Percentiles rank a stretch among this genome's conserved stretches.
Conservation (phyloP, 2,797 vertebrate species). For the Choloepus didactylus region DNA sequence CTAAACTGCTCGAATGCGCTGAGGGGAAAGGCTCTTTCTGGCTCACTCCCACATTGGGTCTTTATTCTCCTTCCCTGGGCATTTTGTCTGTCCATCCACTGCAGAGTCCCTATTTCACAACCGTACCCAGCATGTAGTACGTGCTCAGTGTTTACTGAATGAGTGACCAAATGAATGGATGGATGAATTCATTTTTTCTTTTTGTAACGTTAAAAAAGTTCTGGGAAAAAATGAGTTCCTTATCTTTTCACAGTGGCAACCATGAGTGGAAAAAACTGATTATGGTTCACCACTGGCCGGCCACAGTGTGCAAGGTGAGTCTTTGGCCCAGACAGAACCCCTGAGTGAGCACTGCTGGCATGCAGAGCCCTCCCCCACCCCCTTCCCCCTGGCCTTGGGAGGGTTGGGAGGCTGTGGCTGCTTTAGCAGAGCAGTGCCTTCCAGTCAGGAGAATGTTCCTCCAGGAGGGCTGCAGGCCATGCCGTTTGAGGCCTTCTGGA, state of each 20-base stretch:
- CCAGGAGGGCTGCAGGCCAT: background rate
- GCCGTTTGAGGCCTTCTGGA: no score
- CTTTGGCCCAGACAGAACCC: rapidly evolving
- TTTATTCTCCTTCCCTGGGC: no score
- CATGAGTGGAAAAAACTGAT: slow-evolving; percentile 83
- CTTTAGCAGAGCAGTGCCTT: background rate
- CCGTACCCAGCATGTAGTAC: no score
- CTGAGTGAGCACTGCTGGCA: rapidly evolving
- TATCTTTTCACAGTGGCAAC: slow-evolving; percentile 55
- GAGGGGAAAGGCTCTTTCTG: rapidly evolving
- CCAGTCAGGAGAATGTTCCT: background rate
- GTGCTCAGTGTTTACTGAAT: background rate
- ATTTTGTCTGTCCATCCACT: no score
- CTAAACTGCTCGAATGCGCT: background rate
- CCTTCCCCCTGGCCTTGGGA: rapidly evolving
- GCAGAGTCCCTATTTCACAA: background rate
- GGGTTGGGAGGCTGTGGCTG: background rate
- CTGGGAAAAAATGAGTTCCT: no score
- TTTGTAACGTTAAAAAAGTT: background rate
- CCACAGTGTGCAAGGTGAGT: slow-evolving; percentile 83
- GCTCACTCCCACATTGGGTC: rapidly evolving
- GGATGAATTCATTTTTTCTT: background rate
- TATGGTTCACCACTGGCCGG: slow-evolving; percentile 84
- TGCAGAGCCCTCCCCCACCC: background rate
- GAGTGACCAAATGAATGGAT: no score